These are phyloP conservation scores for Grapholita molesta DNA, from an alignment of 1,140 invertebrate genomes.

Conservation along the genomic window DNA sequence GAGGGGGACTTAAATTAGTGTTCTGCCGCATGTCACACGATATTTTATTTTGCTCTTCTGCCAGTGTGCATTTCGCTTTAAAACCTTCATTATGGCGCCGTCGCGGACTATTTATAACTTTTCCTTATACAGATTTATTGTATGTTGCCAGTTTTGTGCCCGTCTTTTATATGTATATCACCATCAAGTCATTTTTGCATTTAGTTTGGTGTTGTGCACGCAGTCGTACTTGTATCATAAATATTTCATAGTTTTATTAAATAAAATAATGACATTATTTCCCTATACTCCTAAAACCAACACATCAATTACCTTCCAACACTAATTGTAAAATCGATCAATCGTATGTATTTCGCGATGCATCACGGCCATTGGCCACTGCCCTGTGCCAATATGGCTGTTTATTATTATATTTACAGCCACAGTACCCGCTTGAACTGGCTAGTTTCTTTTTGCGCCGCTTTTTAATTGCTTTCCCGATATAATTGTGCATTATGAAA, in stretches of 20 bases:
- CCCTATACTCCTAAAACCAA: background rate
- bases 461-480: background rate
- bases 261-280: background rate
- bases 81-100: conserved; percentile 55
- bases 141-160: conserved; percentile 22
- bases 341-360: background rate
- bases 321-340: background rate
- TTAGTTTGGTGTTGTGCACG: background rate
- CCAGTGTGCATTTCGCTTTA: conserved; percentile 52
- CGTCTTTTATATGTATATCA: background rate
- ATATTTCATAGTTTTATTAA: background rate
- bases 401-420: background rate
- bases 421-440: background rate
- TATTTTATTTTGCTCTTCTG: conserved; percentile 63
- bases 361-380: background rate
- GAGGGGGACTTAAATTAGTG: conserved; percentile 65
- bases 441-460: background rate
- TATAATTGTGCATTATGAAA: background rate
- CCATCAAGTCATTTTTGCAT: background rate
- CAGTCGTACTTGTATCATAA: background rate
- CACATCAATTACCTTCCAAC: background rate
- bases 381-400: background rate
- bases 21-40: conserved; percentile 62
- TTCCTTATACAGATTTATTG: conserved; percentile 56
- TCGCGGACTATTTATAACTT: conserved; percentile 67